Base-by-base conservation (phyloP, 2,888 invertebrate species). In the Colostygia pectinataria region DNA sequence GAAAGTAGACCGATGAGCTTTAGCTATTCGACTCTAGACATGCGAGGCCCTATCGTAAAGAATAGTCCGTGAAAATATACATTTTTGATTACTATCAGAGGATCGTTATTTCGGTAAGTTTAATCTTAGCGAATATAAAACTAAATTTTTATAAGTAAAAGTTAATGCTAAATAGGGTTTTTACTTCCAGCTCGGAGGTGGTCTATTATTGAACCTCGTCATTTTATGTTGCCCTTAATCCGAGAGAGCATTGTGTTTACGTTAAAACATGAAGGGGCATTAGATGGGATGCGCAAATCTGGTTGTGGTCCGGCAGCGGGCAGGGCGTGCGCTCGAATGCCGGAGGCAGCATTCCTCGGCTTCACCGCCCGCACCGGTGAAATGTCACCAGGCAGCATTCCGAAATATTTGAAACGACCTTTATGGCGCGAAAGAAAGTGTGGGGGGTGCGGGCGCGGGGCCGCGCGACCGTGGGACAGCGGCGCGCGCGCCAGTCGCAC, bases 381-480 rank as follows among this genome's bases (percentile, higher is more conserved):
- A 90, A 90, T 90, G 89, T 90, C 89, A 89, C 88, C 87, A 83
- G 83, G 81, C 89, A 77, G 83, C 89, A 89, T 89, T 90, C 89
- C 89, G 78, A 88, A 88, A 88, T 89, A 89, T 90, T 90, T 90
- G 88, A 90, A 88, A 89, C 89, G 89, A 89, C 89, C 89, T 90
- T 88, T 89, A 90, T 88, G 89, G 89, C 87, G 89, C 89, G 89
- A 90, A 89, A 89, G 89, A 90, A 89, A 89, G 89, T 88, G 87
- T 71, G 68, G 66, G 77, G 74, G 76, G 74, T 60, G 72, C 62
- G 76, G 72, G 69, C 68, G 73, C 89, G 91, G 91, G 91, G 91
- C 86, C 88, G 85, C 90, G 86, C 91, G 91, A 92, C 92, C 92
- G 92, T 92, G 92, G 92, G 92, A 92, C 92, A 92, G 92, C 91